Evolutionary conservation across 2,113 vertebrate species (phyloP), one percentile per base, ranked within the genome.

Genomic region (Pheucticus melanocephalus): DNA sequence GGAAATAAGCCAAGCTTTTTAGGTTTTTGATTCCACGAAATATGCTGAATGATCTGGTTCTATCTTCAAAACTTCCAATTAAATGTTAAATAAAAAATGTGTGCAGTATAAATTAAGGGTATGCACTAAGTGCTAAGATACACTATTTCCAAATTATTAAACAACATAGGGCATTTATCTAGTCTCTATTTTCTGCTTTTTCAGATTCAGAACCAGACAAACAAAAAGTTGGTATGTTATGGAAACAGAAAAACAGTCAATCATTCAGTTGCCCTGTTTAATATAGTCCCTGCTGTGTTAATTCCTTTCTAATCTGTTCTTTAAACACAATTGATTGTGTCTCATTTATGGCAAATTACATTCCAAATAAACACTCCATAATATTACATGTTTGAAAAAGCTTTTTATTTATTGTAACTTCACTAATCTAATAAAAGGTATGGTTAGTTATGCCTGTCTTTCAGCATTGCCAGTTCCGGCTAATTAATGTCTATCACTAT

Each of bases 231-330:
- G 39, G 0, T 83, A 28, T 81, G 24, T 86, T 88, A 47, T 10
- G n/a, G 64, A 78, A 93, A 47, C 27, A 76, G 75, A 93, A 45
- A 40, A 95, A 56, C 6, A 42, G 53, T 35, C 45, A n/a, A 50
- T 59, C 39, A 54, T 90, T 42, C 63, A 33, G 68, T 83, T 83
- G 24, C 25, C 76, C 40, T 93, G 35, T 68, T 96, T 90, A 88
- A 53, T 33, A 16, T 35, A 84, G 82, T 59, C 40, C 40, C 60
- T 64, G 64, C 76, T 96, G 64, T 60, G 82, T 81, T 93, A 92
- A 93, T 96, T 82, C 88, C 31, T 35, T 47, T 90, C n/a, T 95
- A 88, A 96, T 81, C 51, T 42, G 28, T 92, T 86, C 57, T 77
- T 94, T 71, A 90, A 86, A 86, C 64, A 71, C 60, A 42, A 28